Base-by-base conservation (phyloP, 2,113 vertebrate species). In the Prochilodus magdalenae region DNA sequence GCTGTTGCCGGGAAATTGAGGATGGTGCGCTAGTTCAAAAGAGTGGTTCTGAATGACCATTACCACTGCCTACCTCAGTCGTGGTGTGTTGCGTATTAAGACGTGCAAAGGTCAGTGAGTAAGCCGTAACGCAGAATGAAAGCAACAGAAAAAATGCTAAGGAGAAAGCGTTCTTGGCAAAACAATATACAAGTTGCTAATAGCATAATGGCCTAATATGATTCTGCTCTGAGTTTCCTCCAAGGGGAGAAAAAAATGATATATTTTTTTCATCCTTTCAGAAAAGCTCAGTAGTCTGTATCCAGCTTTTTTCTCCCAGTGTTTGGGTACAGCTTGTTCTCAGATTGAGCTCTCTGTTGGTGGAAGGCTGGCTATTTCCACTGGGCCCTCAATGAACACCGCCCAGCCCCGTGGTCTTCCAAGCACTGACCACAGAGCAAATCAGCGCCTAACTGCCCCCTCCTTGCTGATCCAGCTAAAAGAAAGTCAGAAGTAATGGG, bases 401-500 rank as follows among this genome's bases (percentile, higher is more conserved):
- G 36, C 24, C 70, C 75, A 76, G 65, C 57, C 40, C 66, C 69
- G 10, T 82, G 73, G 57, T 75, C 59, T 40, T 75, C 80, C 75
- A 65, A 71, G 76, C 40, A 72, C 72, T 65, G 65, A 33, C 57
- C 76, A 79, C 66, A 75, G 57, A 76, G 84, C n/a, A 75, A 70
- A 85, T 79, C 51, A 79, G 71, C 30, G 53, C 29, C 71, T 73
- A 80, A 80, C 24, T 44, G 49, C 47, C 59, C 26, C 22, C 55
- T 63, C 13, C 33, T 36, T 75, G 72, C 76, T 86, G 81, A 74
- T 72, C 59, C 59, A 80, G 36, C 77, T 77, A 59, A 62, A 83
- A 75, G 72, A 74, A 75, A 59, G 65, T 75, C 51, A 47, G n/a
- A 69, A 67, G 83, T 79, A 82, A 85, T 84, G 70, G 70, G 79